Evolutionary conservation across 1,140 invertebrate genomes (phyloP), one percentile per base, ranked within the genome.

Genomic region (Drosophila rhopaloa): DNA sequence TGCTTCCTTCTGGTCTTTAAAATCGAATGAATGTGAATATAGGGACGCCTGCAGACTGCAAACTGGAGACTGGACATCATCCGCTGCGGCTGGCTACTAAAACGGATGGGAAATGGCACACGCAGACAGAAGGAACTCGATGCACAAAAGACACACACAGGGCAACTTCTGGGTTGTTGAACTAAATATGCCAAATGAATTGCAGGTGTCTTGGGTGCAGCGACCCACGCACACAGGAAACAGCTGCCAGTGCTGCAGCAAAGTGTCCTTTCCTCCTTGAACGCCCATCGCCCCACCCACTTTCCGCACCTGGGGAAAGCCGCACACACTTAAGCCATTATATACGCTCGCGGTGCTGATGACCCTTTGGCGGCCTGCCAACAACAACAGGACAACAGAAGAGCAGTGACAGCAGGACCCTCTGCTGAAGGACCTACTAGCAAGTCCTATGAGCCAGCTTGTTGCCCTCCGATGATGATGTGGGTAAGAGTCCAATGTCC

Each of bases 131-230:
- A 8, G 29, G 50, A 11, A 40, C 27, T 27, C 38, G 32, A 1
- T 4, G 51, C 24, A 72, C 53, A 72, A 56, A 56, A 19, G 72
- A 29, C 46, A 32, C 46, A 32, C 35, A 60, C 37, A 9, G 14
- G 11, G 10, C 24, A 35, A 40, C 16, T 38, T 40, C 16, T 38
- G 68, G 82, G 74, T 85, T 78, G 82, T 85, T 85, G 82, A 85
- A 85, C 82, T 76, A 81, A 67, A 86, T 63, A 53, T 60, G 58
- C 70, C 79, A 76, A 75, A 81, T 85, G 82, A 79, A 81, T 72
- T 79, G 74, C 78, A 86, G 66, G 66, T 81, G 65, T 72, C 53
- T 46, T 37, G 79, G 41, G 82, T 85, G 79, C 75, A 85, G 68
- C 82, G 82, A 86, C 82, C 82, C 48, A 81, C 74, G 73, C 67